These are phyloP conservation scores for Metacarcinus magister DNA, from an alignment of 2,888 invertebrate genomes.

Conservation along the genomic window DNA sequence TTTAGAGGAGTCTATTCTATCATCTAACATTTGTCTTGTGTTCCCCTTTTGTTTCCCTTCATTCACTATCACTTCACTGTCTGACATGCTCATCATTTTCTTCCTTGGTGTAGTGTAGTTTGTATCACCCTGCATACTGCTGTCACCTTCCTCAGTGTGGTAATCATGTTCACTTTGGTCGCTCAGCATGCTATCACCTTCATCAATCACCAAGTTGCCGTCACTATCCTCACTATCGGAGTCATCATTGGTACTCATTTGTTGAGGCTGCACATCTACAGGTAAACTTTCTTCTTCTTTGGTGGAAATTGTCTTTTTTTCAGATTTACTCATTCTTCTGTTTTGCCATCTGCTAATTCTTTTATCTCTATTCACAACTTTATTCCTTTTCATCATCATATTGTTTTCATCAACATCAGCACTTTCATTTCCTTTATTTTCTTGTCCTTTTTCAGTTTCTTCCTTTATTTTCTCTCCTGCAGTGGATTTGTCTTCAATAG, in stretches of 20 bases:
- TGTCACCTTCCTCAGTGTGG: background rate
- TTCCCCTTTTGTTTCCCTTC: no score
- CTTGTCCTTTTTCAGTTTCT: background rate
- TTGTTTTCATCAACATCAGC: background rate
- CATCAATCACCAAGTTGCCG: background rate
- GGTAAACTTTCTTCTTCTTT: background rate
- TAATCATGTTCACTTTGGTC: background rate
- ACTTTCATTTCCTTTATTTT: background rate
- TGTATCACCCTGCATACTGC: background rate
- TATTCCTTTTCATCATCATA: background rate
- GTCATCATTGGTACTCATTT: background rate
- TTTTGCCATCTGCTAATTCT: conserved; percentile 31
- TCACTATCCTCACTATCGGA: background rate
- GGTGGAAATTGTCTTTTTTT: background rate
- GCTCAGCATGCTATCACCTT: background rate
- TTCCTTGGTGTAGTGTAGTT: background rate
- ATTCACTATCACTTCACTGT: background rate
- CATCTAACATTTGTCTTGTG: no score
- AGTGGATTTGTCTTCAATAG: background rate
- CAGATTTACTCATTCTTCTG: background rate
- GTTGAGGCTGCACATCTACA: background rate
- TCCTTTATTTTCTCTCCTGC: background rate
- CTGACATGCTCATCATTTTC: background rate
- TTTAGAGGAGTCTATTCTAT: background rate
- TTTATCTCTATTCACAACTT: background rate